Evolutionary conservation across 2,888 invertebrate species (phyloP).

Genomic region (Parasteatoda lunata): DNA sequence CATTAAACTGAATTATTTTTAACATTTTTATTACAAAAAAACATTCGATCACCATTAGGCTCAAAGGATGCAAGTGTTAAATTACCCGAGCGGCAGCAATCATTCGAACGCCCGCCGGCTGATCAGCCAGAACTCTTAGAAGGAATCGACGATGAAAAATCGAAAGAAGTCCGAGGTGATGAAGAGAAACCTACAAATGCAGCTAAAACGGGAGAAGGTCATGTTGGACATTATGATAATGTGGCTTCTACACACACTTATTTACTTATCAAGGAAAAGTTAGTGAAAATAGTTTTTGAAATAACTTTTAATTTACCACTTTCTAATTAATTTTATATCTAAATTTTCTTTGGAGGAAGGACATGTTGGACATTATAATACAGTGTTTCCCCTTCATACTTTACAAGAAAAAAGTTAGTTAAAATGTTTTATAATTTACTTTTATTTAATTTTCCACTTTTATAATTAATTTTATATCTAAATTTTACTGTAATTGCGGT

Average conservation of each 20-base stretch:
- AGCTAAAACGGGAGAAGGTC: conserved; percentile 56
- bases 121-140: conserved; percentile 51
- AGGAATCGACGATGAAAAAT: conserved; percentile 19
- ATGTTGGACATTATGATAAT: conserved; percentile 71
- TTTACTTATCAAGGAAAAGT: conserved; percentile 85
- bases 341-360: conserved; percentile 13
- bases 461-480: too few relatives aligned
- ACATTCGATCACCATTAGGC: not conserved
- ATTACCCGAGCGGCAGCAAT: not conserved
- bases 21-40: too few relatives aligned
- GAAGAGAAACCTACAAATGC: conserved; percentile 48
- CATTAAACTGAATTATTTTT: not conserved
- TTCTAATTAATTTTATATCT: too few relatives aligned
- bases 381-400: conserved; percentile 85
- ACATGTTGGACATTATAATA: conserved; percentile 70
- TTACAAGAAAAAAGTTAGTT: too few relatives aligned
- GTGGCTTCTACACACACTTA: conserved; percentile 87
- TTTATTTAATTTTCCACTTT: too few relatives aligned
- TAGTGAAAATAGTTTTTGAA: conserved; percentile 66
- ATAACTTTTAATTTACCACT: too few relatives aligned
- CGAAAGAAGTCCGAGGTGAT: conserved; percentile 18
- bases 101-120: conserved; percentile 22
- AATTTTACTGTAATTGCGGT: too few relatives aligned
- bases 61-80: not conserved
- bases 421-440: too few relatives aligned